Evolutionary conservation across 1,140 invertebrate species (phyloP).

Genomic region (Monochamus saltuarius): DNA sequence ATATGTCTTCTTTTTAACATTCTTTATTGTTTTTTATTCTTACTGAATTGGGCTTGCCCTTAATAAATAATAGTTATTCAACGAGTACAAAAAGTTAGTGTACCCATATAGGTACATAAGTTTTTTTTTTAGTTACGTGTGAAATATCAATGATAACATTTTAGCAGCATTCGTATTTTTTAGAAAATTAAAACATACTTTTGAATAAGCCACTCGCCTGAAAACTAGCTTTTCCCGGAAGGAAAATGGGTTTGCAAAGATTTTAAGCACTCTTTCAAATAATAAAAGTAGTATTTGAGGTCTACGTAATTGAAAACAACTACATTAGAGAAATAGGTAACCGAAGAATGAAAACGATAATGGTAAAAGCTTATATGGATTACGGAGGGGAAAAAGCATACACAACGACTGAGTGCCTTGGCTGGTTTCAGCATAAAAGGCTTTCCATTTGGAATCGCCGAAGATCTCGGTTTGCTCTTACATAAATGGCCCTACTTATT

Average conservation of each 20-base stretch:
- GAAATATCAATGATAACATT: no score
- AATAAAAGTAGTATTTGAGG: constrained; percentile 3
- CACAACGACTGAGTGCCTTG: constrained; percentile 26
- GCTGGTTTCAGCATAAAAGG: constrained; percentile 34
- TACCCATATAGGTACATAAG: no score
- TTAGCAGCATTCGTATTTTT: no score
- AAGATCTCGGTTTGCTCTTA: constrained; percentile 41
- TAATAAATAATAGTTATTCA: no score
- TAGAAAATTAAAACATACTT: no score
- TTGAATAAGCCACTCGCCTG: not conserved
- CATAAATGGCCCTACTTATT: constrained; percentile 41
- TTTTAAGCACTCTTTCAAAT: not conserved
- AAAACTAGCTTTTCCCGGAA: not conserved
- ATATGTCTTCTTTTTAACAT: no score
- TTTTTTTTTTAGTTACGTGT: no score
- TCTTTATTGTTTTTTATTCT: no score
- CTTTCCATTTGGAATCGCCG: constrained; percentile 33
- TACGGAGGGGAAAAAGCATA: constrained; percentile 21
- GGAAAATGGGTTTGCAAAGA: not conserved
- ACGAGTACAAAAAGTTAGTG: no score
- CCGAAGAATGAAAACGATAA: constrained; percentile 24
- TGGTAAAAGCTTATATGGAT: constrained; percentile 29
- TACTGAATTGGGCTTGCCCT: no score
- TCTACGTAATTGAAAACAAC: constrained; percentile 13
- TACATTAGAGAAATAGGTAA: constrained; percentile 22